Percentiles rank a stretch among this genome's conserved stretches.
These are phyloP conservation scores for Drosophila algonquin DNA, from an alignment of 2,888 invertebrate species.

Conservation along the genomic window DNA sequence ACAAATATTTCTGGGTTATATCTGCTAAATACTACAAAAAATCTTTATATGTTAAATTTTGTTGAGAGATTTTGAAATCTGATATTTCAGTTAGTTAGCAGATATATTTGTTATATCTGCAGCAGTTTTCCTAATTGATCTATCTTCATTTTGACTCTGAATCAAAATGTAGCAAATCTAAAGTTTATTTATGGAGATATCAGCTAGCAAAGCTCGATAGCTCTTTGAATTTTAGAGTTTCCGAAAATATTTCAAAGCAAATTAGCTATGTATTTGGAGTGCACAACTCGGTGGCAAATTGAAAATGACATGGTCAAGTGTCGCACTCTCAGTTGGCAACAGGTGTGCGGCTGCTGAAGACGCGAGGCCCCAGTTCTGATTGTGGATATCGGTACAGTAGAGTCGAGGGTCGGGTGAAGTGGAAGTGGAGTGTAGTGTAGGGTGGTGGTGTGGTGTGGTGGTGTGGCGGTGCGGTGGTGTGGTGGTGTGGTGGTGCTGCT, in stretches of 20 bases:
- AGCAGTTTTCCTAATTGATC: no score
- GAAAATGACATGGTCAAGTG: constrained; percentile 39
- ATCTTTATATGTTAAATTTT: no score
- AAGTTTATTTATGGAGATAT: neutral
- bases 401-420: neutral
- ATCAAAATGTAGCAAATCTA: neutral
- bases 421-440: neutral
- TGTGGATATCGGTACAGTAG: neutral
- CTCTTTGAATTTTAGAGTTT: neutral
- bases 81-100: no score
- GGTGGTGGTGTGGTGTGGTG: neutral
- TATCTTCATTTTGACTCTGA: no score
- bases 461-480: neutral
- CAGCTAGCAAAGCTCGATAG: no score
- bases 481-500: neutral
- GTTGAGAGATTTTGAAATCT: no score
- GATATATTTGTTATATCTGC: no score
- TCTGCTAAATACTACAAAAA: neutral
- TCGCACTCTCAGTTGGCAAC: constrained; percentile 33
- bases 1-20: neutral
- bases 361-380: neutral
- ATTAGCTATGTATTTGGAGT: constrained; percentile 10
- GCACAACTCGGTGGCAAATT: constrained; percentile 25
- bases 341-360: constrained; percentile 42
- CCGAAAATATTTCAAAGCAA: constrained; percentile 6